Evolutionary conservation across 2,113 vertebrate genomes (phyloP), one percentile per base, ranked within the genome.

Genomic region (Hoplias malabaricus): DNA sequence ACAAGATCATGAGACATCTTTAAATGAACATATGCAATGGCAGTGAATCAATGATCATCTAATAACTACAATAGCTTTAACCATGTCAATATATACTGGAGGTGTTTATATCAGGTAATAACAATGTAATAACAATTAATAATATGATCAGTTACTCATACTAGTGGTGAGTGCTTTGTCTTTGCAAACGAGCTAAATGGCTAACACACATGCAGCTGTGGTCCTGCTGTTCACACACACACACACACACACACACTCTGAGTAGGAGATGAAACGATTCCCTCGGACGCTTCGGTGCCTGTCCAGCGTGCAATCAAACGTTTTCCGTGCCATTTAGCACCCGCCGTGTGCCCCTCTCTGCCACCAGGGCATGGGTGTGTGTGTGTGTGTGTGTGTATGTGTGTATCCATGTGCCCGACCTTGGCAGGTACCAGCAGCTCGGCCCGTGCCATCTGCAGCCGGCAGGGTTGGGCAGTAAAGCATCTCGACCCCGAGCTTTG

Each of bases 381-480:
- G 40, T 43, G 29, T 61, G 53, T 48, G 54, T 46, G 33, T 38
- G 43, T 43, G 50, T n/a, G 54, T 50, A 14, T 34, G 31, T 59
- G 62, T 61, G 53, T 34, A 12, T 34, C 69, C 25, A 73, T 48
- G 66, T 83, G 72, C 53, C 84, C 88, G 91, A 92, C 92, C 90
- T 92, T 89, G 90, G 86, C 88, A 84, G 83, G 84, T 88, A 88
- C 85, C 84, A 85, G 86, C 74, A 75, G 80, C 86, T 87, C 87
- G 86, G 86, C 85, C 86, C 82, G 79, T 84, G 87, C 91, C 92
- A 92, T 92, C 92, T 93, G 92, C 88, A 84, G 87, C 84, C 84
- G 71, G 86, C 89, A 91, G 89, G 90, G 89, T 90, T 92, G 90
- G 90, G 90, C 91, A 92, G 90, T 91, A 92, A 93, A 92, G 91